Conservation (phyloP, 2,113 vertebrate species). For the Hypomesus transpacificus region DNA sequence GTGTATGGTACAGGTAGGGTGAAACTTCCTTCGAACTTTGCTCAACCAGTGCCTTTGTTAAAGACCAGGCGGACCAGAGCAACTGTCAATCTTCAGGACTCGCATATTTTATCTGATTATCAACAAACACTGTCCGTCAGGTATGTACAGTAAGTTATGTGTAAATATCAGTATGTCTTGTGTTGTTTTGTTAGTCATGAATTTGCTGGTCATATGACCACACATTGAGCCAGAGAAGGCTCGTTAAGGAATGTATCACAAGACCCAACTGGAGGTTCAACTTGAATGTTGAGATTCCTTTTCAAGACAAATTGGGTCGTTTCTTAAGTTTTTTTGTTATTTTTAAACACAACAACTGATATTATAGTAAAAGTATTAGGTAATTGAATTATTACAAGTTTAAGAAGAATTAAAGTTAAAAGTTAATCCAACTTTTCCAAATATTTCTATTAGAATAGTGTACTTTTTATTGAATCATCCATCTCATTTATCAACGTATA, state of each 20-base stretch:
- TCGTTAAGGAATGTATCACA: background rate
- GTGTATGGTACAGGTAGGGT: conserved; percentile 18
- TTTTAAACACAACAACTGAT: too few relatives aligned
- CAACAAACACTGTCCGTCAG: background rate
- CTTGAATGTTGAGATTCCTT: background rate
- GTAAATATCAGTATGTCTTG: background rate
- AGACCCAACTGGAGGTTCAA: background rate
- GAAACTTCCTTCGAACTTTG: conserved; percentile 64
- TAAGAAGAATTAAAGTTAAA: too few relatives aligned
- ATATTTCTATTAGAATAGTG: too few relatives aligned
- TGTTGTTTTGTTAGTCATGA: background rate
- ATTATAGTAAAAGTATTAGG: too few relatives aligned
- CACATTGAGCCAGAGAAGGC: background rate
- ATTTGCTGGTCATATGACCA: conserved; percentile 31
- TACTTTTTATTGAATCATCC: too few relatives aligned
- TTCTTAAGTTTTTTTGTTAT: background rate
- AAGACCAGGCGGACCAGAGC: conserved; percentile 15
- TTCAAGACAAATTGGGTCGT: background rate
- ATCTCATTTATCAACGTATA: background rate
- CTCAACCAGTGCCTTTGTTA: conserved; percentile 29
- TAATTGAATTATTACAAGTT: too few relatives aligned
- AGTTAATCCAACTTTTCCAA: too few relatives aligned
- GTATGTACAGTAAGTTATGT: conserved; percentile 14
- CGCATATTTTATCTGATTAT: conserved; percentile 3
- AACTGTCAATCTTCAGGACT: background rate